phyloP scores from a whole-genome alignment of 2,797 vertebrate genomes.

The Sebastes minor region DNA sequence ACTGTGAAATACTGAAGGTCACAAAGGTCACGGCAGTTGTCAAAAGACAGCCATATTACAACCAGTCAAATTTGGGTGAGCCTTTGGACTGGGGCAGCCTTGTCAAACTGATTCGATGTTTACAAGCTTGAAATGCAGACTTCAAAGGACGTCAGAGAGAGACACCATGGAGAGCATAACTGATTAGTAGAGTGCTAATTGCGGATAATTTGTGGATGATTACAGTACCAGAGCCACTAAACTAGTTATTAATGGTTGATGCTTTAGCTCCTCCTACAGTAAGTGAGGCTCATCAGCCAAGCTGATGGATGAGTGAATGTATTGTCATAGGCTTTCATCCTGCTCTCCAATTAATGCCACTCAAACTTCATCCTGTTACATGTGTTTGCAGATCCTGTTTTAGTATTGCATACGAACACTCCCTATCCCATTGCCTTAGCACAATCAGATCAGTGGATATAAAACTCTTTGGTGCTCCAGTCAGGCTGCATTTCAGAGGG shows the following conservation, averaged over 20 bases:
- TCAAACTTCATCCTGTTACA: slow-evolving; percentile 51
- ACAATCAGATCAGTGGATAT: slow-evolving; percentile 64
- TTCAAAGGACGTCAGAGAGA: background rate
- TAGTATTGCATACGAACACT: slow-evolving; percentile 32
- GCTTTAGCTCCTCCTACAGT: slow-evolving; percentile 6
- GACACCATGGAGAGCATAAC: background rate
- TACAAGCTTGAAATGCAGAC: background rate
- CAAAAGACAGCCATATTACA: background rate
- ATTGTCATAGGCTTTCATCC: slow-evolving; percentile 57
- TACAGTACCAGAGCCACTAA: slow-evolving; percentile 18
- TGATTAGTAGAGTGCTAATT: slow-evolving; percentile 36
- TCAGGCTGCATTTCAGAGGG: slow-evolving; percentile 71
- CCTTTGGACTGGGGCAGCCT: background rate
- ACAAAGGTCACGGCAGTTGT: background rate
- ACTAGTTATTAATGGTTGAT: slow-evolving; percentile 41
- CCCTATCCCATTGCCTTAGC: slow-evolving; percentile 33
- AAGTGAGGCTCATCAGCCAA: slow-evolving; percentile 45
- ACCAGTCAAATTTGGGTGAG: background rate
- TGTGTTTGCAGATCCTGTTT: slow-evolving; percentile 41
- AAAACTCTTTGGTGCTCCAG: slow-evolving; percentile 60
- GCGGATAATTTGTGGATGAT: slow-evolving; percentile 4
- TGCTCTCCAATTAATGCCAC: slow-evolving; percentile 67
- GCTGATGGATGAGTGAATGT: slow-evolving; percentile 35
- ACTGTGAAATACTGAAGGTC: background rate
- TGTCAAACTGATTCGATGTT: background rate